These are phyloP conservation scores for Loriculus beryllinus DNA, from an alignment of 2,797 vertebrate species.

Conservation along the genomic window DNA sequence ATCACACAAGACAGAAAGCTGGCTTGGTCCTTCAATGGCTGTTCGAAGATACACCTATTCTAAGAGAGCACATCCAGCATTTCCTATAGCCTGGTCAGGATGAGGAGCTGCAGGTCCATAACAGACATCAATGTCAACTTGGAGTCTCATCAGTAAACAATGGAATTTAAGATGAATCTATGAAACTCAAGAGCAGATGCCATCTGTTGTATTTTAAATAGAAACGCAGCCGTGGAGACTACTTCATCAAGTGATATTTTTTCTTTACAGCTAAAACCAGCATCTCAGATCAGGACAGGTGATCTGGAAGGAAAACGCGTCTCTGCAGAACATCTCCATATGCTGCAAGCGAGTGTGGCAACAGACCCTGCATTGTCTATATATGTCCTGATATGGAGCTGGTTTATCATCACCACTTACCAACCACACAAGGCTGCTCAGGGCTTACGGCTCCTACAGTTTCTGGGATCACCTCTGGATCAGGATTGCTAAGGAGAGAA, in stretches of 20 bases:
- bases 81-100: neutral
- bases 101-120: neutral
- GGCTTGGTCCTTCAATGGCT: neutral
- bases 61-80: neutral
- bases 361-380: neutral
- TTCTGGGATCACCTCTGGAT: neutral
- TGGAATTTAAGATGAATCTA: neutral
- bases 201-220: neutral
- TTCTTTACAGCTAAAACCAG: neutral
- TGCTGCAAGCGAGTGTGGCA: fast-evolving
- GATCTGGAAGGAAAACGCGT: neutral
- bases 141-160: neutral
- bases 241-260: neutral
- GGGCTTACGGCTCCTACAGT: neutral
- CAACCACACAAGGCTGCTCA: neutral
- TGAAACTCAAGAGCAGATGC: neutral
- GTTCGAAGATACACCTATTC: neutral
- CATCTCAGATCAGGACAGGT: neutral
- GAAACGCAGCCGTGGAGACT: neutral
- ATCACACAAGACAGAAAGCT: neutral
- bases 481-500: neutral
- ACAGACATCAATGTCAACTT: neutral
- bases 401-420: neutral
- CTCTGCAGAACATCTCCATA: neutral
- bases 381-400: neutral